phyloP scores from a whole-genome alignment of 1,140 invertebrate species.

The Aphelinus certus region DNA sequence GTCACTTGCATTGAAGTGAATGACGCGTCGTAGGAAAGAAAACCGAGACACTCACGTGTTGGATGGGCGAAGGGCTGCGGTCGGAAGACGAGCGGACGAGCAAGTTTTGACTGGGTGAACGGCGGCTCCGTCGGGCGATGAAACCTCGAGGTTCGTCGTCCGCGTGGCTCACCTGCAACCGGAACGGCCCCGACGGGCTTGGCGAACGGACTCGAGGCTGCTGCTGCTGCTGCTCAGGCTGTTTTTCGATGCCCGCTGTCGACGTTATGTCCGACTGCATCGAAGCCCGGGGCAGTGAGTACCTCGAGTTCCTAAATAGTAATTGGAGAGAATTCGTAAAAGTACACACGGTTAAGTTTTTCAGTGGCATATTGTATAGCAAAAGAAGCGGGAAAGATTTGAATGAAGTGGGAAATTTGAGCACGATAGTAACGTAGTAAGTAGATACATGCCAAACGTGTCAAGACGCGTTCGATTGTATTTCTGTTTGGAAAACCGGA shows the following conservation, averaged over 20 bases:
- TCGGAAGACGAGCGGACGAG: conserved; percentile 38
- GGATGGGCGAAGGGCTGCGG: conserved; percentile 37
- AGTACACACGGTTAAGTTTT: no score
- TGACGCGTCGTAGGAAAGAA: no score
- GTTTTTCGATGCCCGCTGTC: conserved; percentile 31
- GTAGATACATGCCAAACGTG: no score
- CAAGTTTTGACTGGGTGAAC: conserved; percentile 46
- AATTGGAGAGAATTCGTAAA: background rate
- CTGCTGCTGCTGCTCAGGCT: background rate
- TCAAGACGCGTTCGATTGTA: no score
- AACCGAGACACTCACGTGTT: background rate
- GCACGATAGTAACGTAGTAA: no score
- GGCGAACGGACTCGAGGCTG: conserved; percentile 50
- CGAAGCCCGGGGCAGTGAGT: conserved; percentile 45
- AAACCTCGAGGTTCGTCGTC: conserved; percentile 63
- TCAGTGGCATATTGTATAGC: background rate
- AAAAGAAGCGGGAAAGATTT: no score
- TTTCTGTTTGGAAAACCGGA: no score
- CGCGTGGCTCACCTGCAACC: conserved; percentile 62
- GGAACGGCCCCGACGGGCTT: conserved; percentile 57
- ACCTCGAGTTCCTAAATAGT: conserved; percentile 46
- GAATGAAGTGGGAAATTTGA: no score
- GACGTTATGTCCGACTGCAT: conserved; percentile 43
- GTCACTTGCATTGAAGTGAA: no score
- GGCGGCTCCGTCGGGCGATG: conserved; percentile 39